Evolutionary conservation across 1,140 invertebrate species (phyloP).

Genomic region (Drosophila simulans): DNA sequence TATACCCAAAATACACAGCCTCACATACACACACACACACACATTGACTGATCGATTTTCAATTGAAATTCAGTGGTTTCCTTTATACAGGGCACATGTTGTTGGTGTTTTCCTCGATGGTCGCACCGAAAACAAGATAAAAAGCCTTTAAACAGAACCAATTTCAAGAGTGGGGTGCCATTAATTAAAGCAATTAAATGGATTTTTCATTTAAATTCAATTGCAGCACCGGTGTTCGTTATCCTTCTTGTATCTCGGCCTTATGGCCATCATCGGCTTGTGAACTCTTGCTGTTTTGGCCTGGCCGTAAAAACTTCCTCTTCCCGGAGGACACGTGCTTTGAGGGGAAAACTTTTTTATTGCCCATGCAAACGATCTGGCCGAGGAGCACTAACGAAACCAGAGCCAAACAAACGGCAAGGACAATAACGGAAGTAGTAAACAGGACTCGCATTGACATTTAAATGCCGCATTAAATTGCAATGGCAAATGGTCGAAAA

Average conservation of each 20-base stretch:
- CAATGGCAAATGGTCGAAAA: conserved; percentile 26
- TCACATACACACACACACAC: neutral
- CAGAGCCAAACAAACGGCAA: conserved; percentile 14
- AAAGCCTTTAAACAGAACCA: conserved; percentile 15
- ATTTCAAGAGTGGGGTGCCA: conserved; percentile 14
- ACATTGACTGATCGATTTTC: conserved; percentile 69
- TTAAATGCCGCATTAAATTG: conserved; percentile 67
- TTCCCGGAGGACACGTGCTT: conserved; percentile 20
- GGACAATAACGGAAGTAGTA: conserved; percentile 7
- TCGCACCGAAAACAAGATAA: neutral
- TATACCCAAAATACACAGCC: neutral
- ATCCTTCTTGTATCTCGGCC: conserved; percentile 5
- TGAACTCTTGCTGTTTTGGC: conserved; percentile 31
- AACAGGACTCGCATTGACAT: conserved; percentile 38
- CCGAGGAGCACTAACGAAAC: conserved; percentile 22
- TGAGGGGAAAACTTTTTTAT: conserved; percentile 50
- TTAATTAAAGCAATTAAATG: conserved; percentile 79
- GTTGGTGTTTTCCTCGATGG: neutral
- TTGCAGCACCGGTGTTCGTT: conserved; percentile 32
- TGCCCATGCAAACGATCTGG: conserved; percentile 69
- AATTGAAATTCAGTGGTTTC: conserved; percentile 77
- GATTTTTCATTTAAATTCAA: conserved; percentile 73
- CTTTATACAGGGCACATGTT: conserved; percentile 36
- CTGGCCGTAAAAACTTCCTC: neutral
- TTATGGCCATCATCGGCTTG: conserved; percentile 9